phyloP scores from a whole-genome alignment of 2,888 invertebrate species.

The Rugalucina vietnamica region DNA sequence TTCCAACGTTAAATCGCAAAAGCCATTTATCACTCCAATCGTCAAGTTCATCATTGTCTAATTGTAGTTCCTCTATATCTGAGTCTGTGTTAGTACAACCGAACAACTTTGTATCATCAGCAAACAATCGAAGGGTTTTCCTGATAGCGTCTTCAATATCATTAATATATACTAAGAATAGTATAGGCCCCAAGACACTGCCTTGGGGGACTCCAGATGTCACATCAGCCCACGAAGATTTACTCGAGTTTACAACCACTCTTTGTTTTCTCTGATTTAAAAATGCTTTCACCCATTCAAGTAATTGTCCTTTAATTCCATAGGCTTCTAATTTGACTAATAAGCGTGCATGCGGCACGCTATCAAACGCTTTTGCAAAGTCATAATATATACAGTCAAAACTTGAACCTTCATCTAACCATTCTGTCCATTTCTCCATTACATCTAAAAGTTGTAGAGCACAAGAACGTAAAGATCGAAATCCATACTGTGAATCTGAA shows the following conservation, averaged over 20 bases:
- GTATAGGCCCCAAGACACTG: conserved; percentile 33
- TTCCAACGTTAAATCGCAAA: conserved; percentile 10
- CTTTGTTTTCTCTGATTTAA: conserved; percentile 26
- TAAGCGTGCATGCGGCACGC: conserved; percentile 27
- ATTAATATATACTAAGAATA: conserved; percentile 42
- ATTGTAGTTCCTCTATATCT: neutral
- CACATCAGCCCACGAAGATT: conserved; percentile 35
- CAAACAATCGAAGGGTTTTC: conserved; percentile 23
- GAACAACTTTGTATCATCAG: conserved; percentile 45
- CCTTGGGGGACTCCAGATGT: conserved; percentile 53
- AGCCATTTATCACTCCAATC: conserved; percentile 22
- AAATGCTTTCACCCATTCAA: conserved; percentile 36
- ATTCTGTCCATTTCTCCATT: conserved; percentile 25
- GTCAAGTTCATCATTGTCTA: conserved; percentile 2
- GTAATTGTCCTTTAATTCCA: conserved; percentile 25
- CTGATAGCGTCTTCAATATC: conserved; percentile 23
- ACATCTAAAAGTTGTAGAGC: conserved; percentile 27
- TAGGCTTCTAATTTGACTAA: conserved; percentile 28
- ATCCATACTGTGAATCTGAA: conserved; percentile 31
- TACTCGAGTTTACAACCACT: conserved; percentile 18
- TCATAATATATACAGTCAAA: conserved; percentile 38
- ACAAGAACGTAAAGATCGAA: conserved; percentile 21
- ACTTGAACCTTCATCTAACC: conserved; percentile 22
- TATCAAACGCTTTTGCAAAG: conserved; percentile 38
- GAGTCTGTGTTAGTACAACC: neutral